A percentile compares a stretch with the other conserved stretches of the same genome.
phyloP scores from a whole-genome alignment of 2,797 vertebrate genomes.

The Megalops cyprinoides region DNA sequence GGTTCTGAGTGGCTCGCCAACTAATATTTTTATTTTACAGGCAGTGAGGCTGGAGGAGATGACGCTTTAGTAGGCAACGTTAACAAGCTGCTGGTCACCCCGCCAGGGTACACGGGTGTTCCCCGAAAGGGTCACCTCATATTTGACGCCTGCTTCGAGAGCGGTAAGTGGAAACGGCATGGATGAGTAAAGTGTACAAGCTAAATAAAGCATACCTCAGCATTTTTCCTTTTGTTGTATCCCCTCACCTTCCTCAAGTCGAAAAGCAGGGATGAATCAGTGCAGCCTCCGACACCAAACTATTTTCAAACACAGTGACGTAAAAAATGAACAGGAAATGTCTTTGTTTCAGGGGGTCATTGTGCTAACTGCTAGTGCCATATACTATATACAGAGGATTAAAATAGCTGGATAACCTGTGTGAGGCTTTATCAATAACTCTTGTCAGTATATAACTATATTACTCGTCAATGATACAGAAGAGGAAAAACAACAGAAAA shows the following conservation, averaged over 20 bases:
- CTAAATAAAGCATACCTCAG: not conserved
- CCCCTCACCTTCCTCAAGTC: not conserved
- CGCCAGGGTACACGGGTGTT: conserved; percentile 80
- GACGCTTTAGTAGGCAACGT: conserved; percentile 90
- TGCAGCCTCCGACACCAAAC: not conserved
- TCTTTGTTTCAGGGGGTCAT: not conserved
- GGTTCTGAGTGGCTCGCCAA: conserved; percentile 11
- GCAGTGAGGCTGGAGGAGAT: conserved; percentile 81
- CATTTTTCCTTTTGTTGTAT: no score
- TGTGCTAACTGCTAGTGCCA: not conserved
- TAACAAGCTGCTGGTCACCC: conserved; percentile 84
- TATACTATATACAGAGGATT: not conserved
- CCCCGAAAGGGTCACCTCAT: conserved; percentile 89
- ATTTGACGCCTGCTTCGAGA: conserved; percentile 98
- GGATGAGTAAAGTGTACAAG: not conserved
- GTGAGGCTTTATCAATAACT: no score
- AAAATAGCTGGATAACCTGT: not conserved
- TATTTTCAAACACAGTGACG: not conserved
- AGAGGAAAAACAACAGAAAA: no score
- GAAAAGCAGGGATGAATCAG: not conserved
- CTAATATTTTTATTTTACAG: conserved; percentile 60
- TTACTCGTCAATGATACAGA: no score
- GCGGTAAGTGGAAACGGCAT: conserved; percentile 80
- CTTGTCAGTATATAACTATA: no score
- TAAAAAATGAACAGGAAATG: not conserved